Percentiles rank a stretch among this genome's conserved stretches.
These are phyloP conservation scores for Mesoligia furuncula DNA, from an alignment of 2,888 invertebrate species.

Conservation along the genomic window DNA sequence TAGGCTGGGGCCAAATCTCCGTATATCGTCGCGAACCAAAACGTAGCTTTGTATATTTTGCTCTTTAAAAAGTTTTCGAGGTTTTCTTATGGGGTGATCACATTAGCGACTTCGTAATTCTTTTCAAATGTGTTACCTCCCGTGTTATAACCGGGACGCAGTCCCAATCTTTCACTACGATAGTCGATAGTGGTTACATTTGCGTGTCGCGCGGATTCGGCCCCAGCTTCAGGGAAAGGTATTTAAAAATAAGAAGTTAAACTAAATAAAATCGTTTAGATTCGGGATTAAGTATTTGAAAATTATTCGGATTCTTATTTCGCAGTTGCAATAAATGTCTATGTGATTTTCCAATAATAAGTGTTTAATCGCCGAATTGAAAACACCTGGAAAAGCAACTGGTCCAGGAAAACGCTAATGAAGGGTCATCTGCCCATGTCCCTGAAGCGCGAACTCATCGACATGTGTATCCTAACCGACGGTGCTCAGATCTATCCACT, in stretches of 20 bases:
- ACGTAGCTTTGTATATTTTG: neutral
- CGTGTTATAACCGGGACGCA: neutral
- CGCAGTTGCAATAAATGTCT: neutral
- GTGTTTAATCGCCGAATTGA: too few species aligned
- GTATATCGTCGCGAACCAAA: neutral
- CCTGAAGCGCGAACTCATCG: too few species aligned
- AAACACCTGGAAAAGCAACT: too few species aligned
- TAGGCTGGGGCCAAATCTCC: neutral
- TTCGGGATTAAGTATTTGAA: neutral
- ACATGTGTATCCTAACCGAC: too few species aligned
- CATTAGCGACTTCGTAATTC: neutral
- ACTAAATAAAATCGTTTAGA: neutral
- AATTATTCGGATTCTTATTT: neutral
- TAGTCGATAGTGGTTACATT: neutral
- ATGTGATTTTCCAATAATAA: neutral
- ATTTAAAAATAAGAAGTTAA: neutral
- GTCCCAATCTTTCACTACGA: neutral
- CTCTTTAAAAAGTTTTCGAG: too few species aligned
- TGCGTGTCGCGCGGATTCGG: neutral
- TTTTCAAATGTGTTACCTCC: neutral
- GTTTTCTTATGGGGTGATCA: neutral
- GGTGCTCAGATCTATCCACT: too few species aligned
- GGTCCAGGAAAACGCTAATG: too few species aligned
- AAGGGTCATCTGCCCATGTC: too few species aligned
- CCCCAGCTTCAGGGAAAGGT: neutral